Conservation (phyloP, 1,140 invertebrate genomes). For the Drosophila hydei region DNA sequence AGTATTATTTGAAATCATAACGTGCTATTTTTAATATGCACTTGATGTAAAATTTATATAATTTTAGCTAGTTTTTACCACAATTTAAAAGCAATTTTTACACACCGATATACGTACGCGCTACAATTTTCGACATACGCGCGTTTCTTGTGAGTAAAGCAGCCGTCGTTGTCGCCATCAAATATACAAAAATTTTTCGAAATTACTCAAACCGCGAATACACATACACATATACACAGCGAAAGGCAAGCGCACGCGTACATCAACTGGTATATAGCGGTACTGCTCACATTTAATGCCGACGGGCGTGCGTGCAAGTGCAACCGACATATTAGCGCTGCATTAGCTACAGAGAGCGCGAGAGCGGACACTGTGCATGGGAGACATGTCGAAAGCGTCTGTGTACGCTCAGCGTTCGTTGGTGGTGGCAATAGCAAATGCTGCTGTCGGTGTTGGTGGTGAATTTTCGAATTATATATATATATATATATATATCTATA, state of each 20-base stretch:
- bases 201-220: slow-evolving; percentile 81
- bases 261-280: slow-evolving; percentile 30
- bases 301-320: slow-evolving; percentile 30
- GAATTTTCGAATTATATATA: slow-evolving; percentile 37
- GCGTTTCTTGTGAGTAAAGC: slow-evolving; percentile 79
- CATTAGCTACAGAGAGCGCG: slow-evolving; percentile 35
- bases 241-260: slow-evolving; percentile 52
- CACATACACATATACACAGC: slow-evolving; percentile 61
- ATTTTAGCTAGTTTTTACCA: slow-evolving; percentile 78
- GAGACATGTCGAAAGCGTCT: slow-evolving; percentile 44
- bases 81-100: slow-evolving; percentile 81
- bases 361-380: slow-evolving; percentile 41
- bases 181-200: slow-evolving; percentile 83
- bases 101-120: slow-evolving; percentile 81
- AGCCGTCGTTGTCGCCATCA: slow-evolving; percentile 76
- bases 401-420: slow-evolving; percentile 31
- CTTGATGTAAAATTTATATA: slow-evolving; percentile 67
- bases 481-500: background rate
- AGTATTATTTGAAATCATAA: slow-evolving; percentile 35
- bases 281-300: slow-evolving; percentile 38
- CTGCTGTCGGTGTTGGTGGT: slow-evolving; percentile 35
- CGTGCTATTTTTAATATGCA: slow-evolving; percentile 47
- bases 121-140: slow-evolving; percentile 81
- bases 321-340: slow-evolving; percentile 33
- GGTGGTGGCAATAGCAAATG: slow-evolving; percentile 37